Evolutionary conservation across 2,797 vertebrate genomes (phyloP), one percentile per base, ranked within the genome.

Genomic region (Gymnoscopelus microlampas): DNA sequence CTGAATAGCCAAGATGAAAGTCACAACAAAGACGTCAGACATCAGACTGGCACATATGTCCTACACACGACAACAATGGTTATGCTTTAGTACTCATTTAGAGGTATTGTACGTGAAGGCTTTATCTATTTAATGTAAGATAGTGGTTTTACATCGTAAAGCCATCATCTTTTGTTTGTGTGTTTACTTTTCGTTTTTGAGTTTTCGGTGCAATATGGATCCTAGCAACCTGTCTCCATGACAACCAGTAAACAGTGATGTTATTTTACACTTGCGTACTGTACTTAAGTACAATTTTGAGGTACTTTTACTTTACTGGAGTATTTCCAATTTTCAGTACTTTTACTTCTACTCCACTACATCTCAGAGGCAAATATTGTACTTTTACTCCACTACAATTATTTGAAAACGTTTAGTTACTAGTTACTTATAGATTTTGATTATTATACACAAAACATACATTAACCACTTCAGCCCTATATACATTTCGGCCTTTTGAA

Each of bases 191-290:
- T 49, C 5, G 6, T 39, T 39, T 6, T 55, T 24, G n/a, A 19
- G 44, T 47, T 53, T 50, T 53, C 51, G 64, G 6, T 6, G 14
- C 49, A 59, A 48, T 76, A 19, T 14, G n/a, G 5, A 29, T 53
- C 60, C 12, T 68, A 71, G 39, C 49, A 54, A 4, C 61, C 79
- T 62, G 75, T 82, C 68, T 74, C 79, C 73, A 85, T 85, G 63
- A 66, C 73, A 79, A 54, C 73, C 19, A 74, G 72, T 54, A 82
- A 81, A 83, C 60, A n/a, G n/a, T n/a, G n/a, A n/a, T n/a, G n/a
- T n/a, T n/a, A n/a, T n/a, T n/a, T n/a, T n/a, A n/a, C n/a, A n/a
- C n/a, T n/a, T n/a, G n/a, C n/a, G n/a, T n/a, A n/a, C n/a, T n/a
- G n/a, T n/a, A n/a, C n/a, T n/a, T n/a, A n/a, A n/a, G n/a, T n/a